phyloP scores from a whole-genome alignment of 1,140 invertebrate genomes.

The Brachionus rotundiformis region DNA sequence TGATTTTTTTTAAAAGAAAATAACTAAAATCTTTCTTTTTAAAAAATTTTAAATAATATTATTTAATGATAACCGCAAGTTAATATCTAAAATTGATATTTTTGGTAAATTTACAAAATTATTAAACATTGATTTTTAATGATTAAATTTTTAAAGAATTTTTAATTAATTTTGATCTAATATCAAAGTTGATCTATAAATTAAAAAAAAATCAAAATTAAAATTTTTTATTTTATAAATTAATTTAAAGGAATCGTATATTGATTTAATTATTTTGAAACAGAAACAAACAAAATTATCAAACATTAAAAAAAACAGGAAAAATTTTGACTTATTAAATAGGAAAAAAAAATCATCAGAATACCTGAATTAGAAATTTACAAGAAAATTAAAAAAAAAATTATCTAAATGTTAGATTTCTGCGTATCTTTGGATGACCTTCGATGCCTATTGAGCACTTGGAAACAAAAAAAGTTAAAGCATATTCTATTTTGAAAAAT shows the following conservation, averaged over 20 bases:
- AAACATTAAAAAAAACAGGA: neutral
- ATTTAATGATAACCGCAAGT: no score
- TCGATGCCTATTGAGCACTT: constrained; percentile 21
- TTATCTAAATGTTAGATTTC: constrained; percentile 40
- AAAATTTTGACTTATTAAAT: neutral
- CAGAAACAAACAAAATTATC: neutral
- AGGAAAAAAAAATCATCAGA: neutral
- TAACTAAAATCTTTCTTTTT: no score
- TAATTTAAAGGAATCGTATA: neutral
- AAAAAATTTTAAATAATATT: no score
- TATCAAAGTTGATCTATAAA: neutral
- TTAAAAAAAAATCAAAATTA: neutral
- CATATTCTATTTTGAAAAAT: neutral
- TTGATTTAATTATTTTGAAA: neutral
- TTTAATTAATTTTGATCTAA: no score
- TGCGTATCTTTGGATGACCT: neutral
- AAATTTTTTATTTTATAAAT: constrained; percentile 39
- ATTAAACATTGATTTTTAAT: no score
- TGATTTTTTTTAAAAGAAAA: no score
- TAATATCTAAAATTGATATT: no score
- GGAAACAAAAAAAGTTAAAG: neutral
- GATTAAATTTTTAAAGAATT: no score
- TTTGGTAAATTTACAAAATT: no score
- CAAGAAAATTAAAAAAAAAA: constrained; percentile 24
- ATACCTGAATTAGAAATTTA: neutral